A percentile compares a stretch with the other conserved stretches of the same genome.
phyloP scores from a whole-genome alignment of 1,140 invertebrate genomes.

The Olivierus martensii region DNA sequence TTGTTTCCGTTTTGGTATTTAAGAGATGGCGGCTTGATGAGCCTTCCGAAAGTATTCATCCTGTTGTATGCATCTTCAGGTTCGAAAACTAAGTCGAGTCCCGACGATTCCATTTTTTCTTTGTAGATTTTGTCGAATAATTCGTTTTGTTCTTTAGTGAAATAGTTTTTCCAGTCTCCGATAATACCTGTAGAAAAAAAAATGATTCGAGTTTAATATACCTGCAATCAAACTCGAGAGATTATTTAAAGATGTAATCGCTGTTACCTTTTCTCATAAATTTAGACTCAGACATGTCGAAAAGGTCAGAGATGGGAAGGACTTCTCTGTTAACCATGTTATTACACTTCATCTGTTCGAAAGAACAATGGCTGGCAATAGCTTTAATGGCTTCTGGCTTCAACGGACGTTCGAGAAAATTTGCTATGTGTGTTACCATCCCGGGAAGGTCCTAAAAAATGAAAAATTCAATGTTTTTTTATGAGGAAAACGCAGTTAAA shows the following conservation, averaged over 20 bases:
- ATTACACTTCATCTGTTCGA: constrained; percentile 33
- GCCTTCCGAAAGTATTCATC: background rate
- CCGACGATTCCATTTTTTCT: constrained; percentile 10
- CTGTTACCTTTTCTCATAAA: constrained; percentile 35
- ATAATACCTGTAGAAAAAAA: constrained; percentile 34
- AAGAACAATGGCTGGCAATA: constrained; percentile 32
- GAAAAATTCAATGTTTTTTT: background rate
- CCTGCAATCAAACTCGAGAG: too few relatives aligned
- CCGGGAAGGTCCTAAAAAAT: constrained; percentile 27
- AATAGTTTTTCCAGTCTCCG: constrained; percentile 70
- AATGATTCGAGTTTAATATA: too few relatives aligned
- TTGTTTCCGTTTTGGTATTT: too few relatives aligned
- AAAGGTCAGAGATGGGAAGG: constrained; percentile 17
- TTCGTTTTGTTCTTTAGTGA: constrained; percentile 44
- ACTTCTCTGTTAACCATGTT: constrained; percentile 21
- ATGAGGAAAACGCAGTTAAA: background rate
- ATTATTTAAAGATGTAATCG: background rate
- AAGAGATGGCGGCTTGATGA: too few relatives aligned
- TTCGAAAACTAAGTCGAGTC: constrained; percentile 7
- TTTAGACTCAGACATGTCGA: constrained; percentile 20
- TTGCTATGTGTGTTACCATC: constrained; percentile 32
- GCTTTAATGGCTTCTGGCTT: constrained; percentile 22
- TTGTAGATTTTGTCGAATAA: constrained; percentile 45
- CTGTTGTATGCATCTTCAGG: constrained; percentile 8
- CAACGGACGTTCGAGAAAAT: constrained; percentile 33